phyloP scores from a whole-genome alignment of 64 coral and sea anemone species.

The Montipora sp. region DNA sequence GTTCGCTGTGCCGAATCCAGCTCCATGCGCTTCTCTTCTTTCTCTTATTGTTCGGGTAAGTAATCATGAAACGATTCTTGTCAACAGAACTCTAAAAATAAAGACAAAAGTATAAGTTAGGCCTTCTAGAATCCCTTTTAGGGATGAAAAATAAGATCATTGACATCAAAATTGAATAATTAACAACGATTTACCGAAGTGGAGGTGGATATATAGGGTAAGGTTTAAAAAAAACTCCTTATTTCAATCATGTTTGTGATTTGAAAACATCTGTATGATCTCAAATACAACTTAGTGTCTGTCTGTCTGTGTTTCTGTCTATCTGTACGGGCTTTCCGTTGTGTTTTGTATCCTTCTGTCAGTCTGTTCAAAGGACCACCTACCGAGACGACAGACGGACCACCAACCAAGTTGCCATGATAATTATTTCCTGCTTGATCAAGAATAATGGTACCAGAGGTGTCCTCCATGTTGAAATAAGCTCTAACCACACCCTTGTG shows the following conservation, averaged over 20 bases:
- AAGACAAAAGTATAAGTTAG: neutral
- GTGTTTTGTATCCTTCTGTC: neutral
- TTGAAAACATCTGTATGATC: neutral
- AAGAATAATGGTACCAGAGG: slow-evolving; percentile 28
- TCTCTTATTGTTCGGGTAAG: slow-evolving; percentile 86
- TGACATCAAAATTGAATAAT: too few species aligned
- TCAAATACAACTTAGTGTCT: neutral
- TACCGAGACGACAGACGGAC: slow-evolving; percentile 77
- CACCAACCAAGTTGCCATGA: slow-evolving; percentile 78
- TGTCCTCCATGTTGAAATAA: slow-evolving; percentile 89
- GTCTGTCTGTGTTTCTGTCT: neutral
- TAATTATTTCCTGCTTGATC: slow-evolving; percentile 71
- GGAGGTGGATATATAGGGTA: too few species aligned
- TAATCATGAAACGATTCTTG: slow-evolving; percentile 93
- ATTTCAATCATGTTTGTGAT: too few species aligned
- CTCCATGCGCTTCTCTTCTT: slow-evolving; percentile 47
- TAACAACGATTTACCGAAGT: too few species aligned
- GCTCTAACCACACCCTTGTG: slow-evolving; percentile 86
- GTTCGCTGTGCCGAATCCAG: slow-evolving; percentile 9
- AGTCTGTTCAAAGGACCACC: neutral
- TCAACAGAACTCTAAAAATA: slow-evolving; percentile 86
- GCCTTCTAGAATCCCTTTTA: neutral
- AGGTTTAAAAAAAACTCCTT: too few species aligned
- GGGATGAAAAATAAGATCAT: too few species aligned
- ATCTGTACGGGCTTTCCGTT: neutral